Conservation (phyloP, 1,140 invertebrate species). For the Drosophila fuyamai region DNA sequence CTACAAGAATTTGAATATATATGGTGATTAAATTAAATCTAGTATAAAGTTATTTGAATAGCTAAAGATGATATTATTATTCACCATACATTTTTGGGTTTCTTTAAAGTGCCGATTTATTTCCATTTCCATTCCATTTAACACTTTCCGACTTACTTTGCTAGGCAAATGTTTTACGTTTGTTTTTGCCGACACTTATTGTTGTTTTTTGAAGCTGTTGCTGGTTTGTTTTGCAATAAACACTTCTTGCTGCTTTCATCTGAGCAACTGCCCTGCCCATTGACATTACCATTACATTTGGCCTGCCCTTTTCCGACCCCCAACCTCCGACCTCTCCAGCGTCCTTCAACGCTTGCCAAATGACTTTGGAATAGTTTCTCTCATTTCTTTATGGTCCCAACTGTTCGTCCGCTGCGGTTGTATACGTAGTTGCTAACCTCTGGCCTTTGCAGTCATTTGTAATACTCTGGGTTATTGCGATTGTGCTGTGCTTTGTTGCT, state of each 20-base stretch:
- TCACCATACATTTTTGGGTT: too few species aligned
- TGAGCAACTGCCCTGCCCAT: slow-evolving; percentile 22
- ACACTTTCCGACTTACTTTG: background rate
- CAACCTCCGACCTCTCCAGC: slow-evolving; percentile 2
- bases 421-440: slow-evolving; percentile 14
- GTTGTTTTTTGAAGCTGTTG: slow-evolving; percentile 15
- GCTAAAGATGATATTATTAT: too few species aligned
- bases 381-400: slow-evolving; percentile 30
- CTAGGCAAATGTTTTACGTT: slow-evolving; percentile 7
- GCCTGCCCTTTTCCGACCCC: background rate
- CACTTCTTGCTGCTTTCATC: slow-evolving; percentile 38
- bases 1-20: too few species aligned
- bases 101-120: background rate
- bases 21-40: too few species aligned
- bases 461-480: slow-evolving; percentile 23
- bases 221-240: slow-evolving; percentile 44
- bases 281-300: slow-evolving; percentile 34
- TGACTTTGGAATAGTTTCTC: slow-evolving; percentile 52
- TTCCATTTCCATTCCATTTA: slow-evolving; percentile 14
- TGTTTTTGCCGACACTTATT: slow-evolving; percentile 7
- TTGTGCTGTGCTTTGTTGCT: slow-evolving; percentile 23
- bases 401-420: slow-evolving; percentile 6
- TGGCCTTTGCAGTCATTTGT: slow-evolving; percentile 39
- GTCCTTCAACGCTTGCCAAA: slow-evolving; percentile 33
- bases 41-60: too few species aligned